phyloP scores from a whole-genome alignment of 2,113 vertebrate species.

The Sporophila hypoxantha region DNA sequence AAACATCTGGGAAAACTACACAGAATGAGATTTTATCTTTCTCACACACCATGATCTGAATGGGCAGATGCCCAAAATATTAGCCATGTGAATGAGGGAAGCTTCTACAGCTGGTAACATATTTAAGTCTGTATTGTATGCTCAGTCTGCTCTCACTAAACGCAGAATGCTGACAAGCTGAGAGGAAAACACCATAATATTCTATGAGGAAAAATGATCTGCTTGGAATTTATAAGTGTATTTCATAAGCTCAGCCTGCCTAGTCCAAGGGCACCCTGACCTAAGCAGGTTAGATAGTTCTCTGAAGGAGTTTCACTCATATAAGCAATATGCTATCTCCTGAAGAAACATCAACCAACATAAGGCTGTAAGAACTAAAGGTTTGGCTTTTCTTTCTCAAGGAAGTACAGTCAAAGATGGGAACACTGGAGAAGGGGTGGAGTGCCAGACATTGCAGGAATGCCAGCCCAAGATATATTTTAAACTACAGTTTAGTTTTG shows the following conservation, averaged over 20 bases:
- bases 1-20: constrained; percentile 59
- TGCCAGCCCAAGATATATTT: background rate
- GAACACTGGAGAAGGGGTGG: background rate
- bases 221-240: background rate
- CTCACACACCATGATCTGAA: constrained; percentile 16
- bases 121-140: background rate
- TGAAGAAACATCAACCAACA: background rate
- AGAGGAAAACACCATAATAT: background rate
- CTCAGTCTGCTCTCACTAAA: background rate
- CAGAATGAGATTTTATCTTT: constrained; percentile 33
- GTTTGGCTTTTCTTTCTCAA: background rate
- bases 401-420: background rate
- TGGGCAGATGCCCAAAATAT: constrained; percentile 44
- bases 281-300: background rate
- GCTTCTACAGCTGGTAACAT: background rate
- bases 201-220: background rate
- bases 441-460: background rate
- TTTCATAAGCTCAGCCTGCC: background rate
- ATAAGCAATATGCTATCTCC: background rate
- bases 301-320: background rate
- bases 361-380: background rate
- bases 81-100: constrained; percentile 13
- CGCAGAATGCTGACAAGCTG: background rate
- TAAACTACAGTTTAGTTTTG: background rate
- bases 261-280: background rate